A percentile compares a stretch with the other conserved stretches of the same genome.
These are phyloP conservation scores for Aromia moschata DNA, from an alignment of 2,888 invertebrate genomes.

Conservation along the genomic window DNA sequence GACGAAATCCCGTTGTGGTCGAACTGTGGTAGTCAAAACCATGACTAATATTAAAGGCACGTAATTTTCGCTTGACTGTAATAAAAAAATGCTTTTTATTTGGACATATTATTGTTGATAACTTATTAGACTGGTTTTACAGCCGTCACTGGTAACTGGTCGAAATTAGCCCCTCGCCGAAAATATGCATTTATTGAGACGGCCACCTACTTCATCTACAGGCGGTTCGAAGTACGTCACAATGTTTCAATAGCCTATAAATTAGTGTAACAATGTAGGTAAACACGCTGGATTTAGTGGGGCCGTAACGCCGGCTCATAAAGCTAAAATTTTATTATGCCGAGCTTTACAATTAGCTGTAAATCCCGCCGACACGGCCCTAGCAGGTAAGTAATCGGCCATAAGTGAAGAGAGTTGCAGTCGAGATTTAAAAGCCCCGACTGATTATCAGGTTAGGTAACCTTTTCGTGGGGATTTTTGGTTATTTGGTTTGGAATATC, in stretches of 20 bases:
- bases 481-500: too few species aligned
- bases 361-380: neutral
- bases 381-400: neutral
- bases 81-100: too few species aligned
- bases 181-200: too few species aligned
- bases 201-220: neutral
- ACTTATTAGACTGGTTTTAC: too few species aligned
- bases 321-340: neutral
- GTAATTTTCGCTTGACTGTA: too few species aligned
- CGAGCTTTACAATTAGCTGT: neutral
- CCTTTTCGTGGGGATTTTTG: neutral
- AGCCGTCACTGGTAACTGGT: too few species aligned
- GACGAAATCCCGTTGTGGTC: too few species aligned
- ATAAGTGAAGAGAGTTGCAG: neutral
- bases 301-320: neutral
- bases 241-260: neutral
- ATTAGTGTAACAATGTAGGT: neutral
- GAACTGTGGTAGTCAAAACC: too few species aligned
- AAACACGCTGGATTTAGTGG: neutral
- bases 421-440: neutral
- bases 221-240: neutral
- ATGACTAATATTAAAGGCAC: too few species aligned
- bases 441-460: neutral
- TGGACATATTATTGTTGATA: too few species aligned
- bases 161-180: too few species aligned